Conservation (phyloP, 2,888 invertebrate species). For the Heliconius sara region DNA sequence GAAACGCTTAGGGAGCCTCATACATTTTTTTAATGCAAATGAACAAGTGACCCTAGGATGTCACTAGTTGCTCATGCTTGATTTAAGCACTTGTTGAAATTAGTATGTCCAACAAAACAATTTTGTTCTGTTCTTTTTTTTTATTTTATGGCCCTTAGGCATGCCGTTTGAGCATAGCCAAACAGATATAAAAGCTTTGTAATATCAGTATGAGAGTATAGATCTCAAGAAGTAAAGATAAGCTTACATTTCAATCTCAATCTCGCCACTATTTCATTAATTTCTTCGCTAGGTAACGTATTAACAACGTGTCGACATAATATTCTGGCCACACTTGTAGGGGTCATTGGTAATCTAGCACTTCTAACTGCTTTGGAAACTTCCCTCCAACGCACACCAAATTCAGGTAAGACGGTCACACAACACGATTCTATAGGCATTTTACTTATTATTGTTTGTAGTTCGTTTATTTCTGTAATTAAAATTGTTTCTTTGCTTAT, state of each 20-base stretch:
- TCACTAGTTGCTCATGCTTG: too few relatives aligned
- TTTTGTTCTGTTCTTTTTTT: too few relatives aligned
- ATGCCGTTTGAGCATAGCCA: neutral
- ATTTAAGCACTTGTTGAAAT: neutral
- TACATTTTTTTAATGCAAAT: too few relatives aligned
- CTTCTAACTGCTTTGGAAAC: slow-evolving; percentile 60
- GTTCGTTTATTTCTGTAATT: slow-evolving; percentile 63
- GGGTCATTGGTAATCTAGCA: slow-evolving; percentile 62
- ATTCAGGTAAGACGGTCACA: slow-evolving; percentile 60
- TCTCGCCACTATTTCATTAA: slow-evolving; percentile 59
- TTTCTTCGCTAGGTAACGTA: slow-evolving; percentile 55
- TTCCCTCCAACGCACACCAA: slow-evolving; percentile 67
- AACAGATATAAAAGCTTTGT: neutral
- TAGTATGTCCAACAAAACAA: neutral
- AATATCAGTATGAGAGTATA: neutral
- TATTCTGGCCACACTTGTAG: slow-evolving; percentile 63
- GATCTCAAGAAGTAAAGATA: neutral
- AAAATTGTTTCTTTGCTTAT: neutral
- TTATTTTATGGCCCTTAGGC: too few relatives aligned
- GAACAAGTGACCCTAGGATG: too few relatives aligned
- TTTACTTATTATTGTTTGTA: slow-evolving; percentile 60
- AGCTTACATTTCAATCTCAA: slow-evolving; percentile 64
- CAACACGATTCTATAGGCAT: slow-evolving; percentile 64
- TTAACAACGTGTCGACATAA: slow-evolving; percentile 59
- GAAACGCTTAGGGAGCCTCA: too few relatives aligned